These are phyloP conservation scores for Hypomecis atomaria DNA, from an alignment of 2,888 invertebrate species.

Conservation along the genomic window DNA sequence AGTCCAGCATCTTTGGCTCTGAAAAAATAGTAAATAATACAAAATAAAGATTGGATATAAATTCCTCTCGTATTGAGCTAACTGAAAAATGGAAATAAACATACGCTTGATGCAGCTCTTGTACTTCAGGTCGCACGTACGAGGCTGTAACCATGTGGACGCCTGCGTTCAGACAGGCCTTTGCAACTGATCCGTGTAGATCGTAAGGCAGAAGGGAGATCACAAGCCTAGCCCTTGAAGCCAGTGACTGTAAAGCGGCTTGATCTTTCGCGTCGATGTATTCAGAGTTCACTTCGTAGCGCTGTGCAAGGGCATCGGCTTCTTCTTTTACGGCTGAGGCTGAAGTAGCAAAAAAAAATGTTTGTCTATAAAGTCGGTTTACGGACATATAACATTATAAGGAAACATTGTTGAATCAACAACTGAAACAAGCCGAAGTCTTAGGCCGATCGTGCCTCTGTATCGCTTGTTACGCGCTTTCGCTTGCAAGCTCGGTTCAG, in stretches of 20 bases:
- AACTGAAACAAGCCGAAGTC: too few relatives aligned
- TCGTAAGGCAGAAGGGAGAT: slow-evolving; percentile 96
- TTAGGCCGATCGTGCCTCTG: too few relatives aligned
- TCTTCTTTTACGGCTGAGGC: slow-evolving; percentile 94
- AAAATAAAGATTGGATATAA: too few relatives aligned
- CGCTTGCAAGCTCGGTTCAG: too few relatives aligned
- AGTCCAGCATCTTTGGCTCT: slow-evolving; percentile 95
- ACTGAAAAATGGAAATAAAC: slow-evolving; percentile 44
- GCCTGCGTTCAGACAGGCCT: slow-evolving; percentile 92
- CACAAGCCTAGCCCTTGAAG: slow-evolving; percentile 90
- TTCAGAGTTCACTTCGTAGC: slow-evolving; percentile 91
- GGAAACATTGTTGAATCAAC: too few relatives aligned
- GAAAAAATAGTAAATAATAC: slow-evolving; percentile 31
- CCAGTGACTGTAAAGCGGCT: slow-evolving; percentile 88
- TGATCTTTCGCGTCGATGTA: slow-evolving; percentile 93
- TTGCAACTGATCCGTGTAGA: slow-evolving; percentile 94
- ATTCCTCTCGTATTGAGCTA: not conserved
- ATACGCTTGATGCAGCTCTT: slow-evolving; percentile 90
- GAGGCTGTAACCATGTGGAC: slow-evolving; percentile 98
- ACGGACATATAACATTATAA: too few relatives aligned
- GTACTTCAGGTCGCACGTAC: slow-evolving; percentile 94
- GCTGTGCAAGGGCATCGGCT: slow-evolving; percentile 91
- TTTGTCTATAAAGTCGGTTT: too few relatives aligned
- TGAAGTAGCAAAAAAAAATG: slow-evolving; percentile 53
- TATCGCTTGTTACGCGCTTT: too few relatives aligned